A percentile compares a stretch with the other conserved stretches of the same genome.
phyloP scores from a whole-genome alignment of 1,140 invertebrate species.

The Myzus persicae region DNA sequence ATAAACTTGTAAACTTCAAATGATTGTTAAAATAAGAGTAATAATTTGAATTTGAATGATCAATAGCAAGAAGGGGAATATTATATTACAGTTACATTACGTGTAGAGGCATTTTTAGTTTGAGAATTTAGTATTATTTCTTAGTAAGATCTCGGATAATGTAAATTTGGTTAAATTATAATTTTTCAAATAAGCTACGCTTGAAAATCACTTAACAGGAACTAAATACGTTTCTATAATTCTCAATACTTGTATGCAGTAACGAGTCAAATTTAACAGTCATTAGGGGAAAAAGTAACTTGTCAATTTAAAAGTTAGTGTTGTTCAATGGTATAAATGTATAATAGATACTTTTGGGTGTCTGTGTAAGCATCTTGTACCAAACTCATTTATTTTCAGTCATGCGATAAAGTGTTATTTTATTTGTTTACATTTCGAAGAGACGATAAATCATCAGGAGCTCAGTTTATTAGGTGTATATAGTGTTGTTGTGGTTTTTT shows the following conservation, averaged over 20 bases:
- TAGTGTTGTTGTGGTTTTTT: background rate
- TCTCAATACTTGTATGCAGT: background rate
- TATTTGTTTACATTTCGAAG: conserved; percentile 13
- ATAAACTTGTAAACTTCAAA: background rate
- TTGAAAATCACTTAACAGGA: background rate
- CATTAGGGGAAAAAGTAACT: background rate
- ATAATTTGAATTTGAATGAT: background rate
- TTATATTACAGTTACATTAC: no score
- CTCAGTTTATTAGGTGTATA: background rate
- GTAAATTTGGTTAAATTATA: background rate
- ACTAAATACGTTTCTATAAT: background rate
- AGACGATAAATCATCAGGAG: background rate
- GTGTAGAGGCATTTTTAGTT: no score
- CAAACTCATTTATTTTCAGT: background rate
- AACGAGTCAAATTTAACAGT: background rate
- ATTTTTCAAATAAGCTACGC: background rate
- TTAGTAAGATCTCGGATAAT: background rate
- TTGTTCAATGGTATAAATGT: background rate
- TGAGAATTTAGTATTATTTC: background rate
- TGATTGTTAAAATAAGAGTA: background rate
- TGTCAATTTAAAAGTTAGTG: background rate
- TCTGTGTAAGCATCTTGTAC: background rate
- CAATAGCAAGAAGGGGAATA: background rate
- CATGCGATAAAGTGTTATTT: conserved; percentile 12
- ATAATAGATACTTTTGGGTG: background rate